Conservation (phyloP, 2,113 vertebrate species). For the Passerina amoena region DNA sequence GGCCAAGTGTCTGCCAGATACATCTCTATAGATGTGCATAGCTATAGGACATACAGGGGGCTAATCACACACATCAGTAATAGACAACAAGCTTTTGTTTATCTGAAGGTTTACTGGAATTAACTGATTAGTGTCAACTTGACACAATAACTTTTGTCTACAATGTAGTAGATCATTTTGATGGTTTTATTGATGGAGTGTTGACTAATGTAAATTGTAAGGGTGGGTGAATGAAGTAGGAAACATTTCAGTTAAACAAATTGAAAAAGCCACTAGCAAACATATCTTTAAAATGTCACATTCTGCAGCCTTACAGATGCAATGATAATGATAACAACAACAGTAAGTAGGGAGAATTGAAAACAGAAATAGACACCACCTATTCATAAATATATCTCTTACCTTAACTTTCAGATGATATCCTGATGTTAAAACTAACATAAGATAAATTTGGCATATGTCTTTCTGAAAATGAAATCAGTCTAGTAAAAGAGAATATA, state of each 20-base stretch:
- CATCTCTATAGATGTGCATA: constrained; percentile 85
- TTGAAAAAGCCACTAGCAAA: constrained; percentile 66
- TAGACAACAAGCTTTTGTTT: constrained; percentile 95
- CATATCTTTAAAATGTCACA: constrained; percentile 58
- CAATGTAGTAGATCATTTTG: constrained; percentile 84
- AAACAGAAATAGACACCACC: constrained; percentile 47
- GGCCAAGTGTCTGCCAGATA: constrained; percentile 94
- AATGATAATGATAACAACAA: constrained; percentile 33
- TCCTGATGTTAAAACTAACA: constrained; percentile 18
- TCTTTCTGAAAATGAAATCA: constrained; percentile 44
- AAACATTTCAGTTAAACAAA: constrained; percentile 69
- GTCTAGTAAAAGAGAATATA: neutral
- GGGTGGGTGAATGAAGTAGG: constrained; percentile 66
- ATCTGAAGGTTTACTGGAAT: constrained; percentile 95
- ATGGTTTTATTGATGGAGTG: constrained; percentile 89
- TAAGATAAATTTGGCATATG: neutral
- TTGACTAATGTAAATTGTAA: constrained; percentile 86
- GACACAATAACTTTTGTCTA: constrained; percentile 90
- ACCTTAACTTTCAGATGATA: constrained; percentile 50
- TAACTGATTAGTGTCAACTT: constrained; percentile 96
- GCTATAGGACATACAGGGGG: constrained; percentile 81
- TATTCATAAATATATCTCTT: constrained; percentile 55
- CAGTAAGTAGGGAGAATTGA: constrained; percentile 53
- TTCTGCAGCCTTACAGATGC: constrained; percentile 52
- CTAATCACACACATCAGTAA: constrained; percentile 90